These are phyloP conservation scores for Lamellibrachia luymesi DNA, from an alignment of 1,140 invertebrate genomes.

Conservation along the genomic window DNA sequence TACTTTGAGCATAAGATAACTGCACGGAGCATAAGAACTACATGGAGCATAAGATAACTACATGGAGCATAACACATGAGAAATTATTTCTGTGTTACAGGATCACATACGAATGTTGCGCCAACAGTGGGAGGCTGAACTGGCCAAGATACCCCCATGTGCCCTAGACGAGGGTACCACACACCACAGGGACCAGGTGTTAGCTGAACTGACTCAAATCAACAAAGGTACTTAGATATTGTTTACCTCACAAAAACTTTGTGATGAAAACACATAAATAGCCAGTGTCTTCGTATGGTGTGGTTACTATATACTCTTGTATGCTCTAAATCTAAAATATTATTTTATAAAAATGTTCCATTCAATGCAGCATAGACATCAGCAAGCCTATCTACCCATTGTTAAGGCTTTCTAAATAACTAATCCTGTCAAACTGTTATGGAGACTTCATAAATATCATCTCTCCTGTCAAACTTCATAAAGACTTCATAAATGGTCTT, in stretches of 20 bases:
- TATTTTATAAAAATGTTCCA: no score
- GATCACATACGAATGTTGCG: background rate
- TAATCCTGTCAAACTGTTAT: background rate
- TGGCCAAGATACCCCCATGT: background rate
- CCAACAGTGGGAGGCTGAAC: background rate
- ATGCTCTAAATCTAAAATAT: background rate
- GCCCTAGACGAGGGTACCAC: background rate
- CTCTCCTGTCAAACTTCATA: no score
- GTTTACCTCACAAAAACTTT: no score
- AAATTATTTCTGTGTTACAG: background rate
- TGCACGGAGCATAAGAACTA: no score
- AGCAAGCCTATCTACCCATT: no score
- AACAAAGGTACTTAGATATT: background rate
- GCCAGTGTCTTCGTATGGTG: background rate
- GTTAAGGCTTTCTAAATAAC: background rate
- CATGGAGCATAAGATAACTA: no score
- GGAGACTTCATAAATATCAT: background rate
- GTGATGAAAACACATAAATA: background rate
- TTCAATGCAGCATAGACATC: background rate
- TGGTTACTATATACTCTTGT: background rate
- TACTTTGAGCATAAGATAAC: no score
- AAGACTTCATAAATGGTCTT: background rate
- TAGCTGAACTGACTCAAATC: background rate
- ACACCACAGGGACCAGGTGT: background rate
- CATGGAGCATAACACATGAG: background rate